Conservation (phyloP, 2,113 vertebrate genomes). For the Oxygymnocypris stewartii region DNA sequence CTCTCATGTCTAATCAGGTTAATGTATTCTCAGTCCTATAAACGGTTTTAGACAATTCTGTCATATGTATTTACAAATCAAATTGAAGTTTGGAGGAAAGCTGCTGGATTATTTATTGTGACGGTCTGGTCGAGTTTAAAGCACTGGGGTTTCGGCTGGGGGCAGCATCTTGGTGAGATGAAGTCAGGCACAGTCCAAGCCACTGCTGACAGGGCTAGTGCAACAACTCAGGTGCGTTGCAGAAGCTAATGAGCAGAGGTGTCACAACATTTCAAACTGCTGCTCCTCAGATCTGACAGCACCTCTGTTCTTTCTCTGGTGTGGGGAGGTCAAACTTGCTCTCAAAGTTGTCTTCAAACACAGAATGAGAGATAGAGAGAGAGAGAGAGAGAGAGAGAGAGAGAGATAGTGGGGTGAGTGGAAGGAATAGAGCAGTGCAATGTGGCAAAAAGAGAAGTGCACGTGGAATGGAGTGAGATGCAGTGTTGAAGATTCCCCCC, state of each 20-base stretch:
- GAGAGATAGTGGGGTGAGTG: background rate
- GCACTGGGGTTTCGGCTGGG: constrained; percentile 21
- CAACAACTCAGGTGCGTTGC: constrained; percentile 66
- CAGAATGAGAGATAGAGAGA: background rate
- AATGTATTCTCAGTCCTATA: background rate
- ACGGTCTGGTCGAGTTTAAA: constrained; percentile 35
- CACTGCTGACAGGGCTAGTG: constrained; percentile 68
- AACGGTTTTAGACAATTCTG: background rate
- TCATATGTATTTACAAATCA: background rate
- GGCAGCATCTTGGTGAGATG: constrained; percentile 45
- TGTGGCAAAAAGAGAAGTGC: background rate
- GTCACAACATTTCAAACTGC: constrained; percentile 74
- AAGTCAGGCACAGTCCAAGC: constrained; percentile 61
- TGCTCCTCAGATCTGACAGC: constrained; percentile 67
- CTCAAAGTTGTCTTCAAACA: constrained; percentile 40
- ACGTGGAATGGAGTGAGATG: background rate
- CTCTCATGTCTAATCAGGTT: background rate
- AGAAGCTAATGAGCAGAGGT: constrained; percentile 76
- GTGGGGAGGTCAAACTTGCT: constrained; percentile 51
- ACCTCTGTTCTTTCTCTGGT: constrained; percentile 55
- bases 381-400: background rate
- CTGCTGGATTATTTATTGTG: background rate
- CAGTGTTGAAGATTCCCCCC: background rate
- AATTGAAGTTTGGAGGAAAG: background rate
- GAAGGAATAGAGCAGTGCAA: background rate